These are phyloP conservation scores for Cotesia vestalis DNA, from an alignment of 1,140 invertebrate genomes.

Conservation along the genomic window DNA sequence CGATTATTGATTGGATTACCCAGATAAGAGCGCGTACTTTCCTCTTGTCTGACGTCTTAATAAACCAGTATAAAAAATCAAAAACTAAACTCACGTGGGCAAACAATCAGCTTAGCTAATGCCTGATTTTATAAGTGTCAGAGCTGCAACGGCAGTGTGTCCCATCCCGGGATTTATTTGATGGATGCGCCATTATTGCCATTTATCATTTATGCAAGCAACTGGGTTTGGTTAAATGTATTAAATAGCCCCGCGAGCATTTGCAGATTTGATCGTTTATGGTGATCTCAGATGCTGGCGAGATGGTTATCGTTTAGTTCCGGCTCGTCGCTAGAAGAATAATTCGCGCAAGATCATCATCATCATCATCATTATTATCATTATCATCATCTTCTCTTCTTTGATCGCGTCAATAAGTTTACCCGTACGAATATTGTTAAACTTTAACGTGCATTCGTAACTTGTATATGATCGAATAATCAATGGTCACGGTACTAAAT, in stretches of 20 bases:
- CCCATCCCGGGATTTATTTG: conserved; percentile 52
- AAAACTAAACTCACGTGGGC: conserved; percentile 45
- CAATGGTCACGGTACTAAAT: conserved; percentile 6
- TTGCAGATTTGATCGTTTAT: conserved; percentile 6
- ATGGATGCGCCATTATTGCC: conserved; percentile 48
- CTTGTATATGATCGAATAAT: conserved; percentile 2
- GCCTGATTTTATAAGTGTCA: conserved; percentile 9
- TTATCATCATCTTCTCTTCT: neutral
- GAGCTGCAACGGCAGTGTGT: conserved; percentile 25
- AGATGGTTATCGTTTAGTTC: no score
- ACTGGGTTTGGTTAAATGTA: neutral
- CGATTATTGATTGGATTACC: no score
- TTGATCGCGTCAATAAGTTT: conserved; percentile 11
- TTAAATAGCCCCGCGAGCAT: neutral
- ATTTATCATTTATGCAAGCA: conserved; percentile 9
- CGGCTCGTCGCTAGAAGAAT: no score
- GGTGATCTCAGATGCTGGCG: no score
- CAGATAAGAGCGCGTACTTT: no score
- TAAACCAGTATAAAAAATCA: neutral
- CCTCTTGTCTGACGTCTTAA: no score
- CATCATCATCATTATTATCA: neutral
- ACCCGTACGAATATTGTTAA: neutral
- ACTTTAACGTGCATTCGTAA: no score
- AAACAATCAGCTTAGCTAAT: conserved; percentile 53
- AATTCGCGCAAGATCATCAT: neutral